Conservation (phyloP, 35 echinoderm and acorn worm species). For the Ophioderma brevispina region DNA sequence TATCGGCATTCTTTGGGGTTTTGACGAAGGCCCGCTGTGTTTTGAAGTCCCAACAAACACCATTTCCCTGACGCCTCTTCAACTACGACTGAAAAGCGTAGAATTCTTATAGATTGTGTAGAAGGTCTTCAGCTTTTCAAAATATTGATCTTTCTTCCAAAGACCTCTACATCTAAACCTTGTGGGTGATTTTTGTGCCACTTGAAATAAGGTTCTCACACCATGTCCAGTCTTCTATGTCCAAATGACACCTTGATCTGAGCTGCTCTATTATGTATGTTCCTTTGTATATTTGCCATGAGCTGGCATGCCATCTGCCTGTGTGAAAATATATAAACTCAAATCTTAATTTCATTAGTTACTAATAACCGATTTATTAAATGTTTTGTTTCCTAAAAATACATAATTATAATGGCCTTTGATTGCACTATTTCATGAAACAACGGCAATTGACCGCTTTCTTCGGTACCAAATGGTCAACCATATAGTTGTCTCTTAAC, state of each 20-base stretch:
- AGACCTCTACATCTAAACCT: background rate
- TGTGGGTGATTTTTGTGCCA: background rate
- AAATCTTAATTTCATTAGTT: too few relatives aligned
- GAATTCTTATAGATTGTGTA: background rate
- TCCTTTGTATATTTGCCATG: background rate
- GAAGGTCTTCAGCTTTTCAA: background rate
- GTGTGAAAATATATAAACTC: background rate
- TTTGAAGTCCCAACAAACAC: background rate
- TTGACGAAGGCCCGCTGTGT: too few relatives aligned
- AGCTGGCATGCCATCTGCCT: background rate
- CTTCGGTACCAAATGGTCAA: too few relatives aligned
- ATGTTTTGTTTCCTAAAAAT: too few relatives aligned
- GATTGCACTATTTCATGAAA: too few relatives aligned
- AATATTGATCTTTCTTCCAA: background rate
- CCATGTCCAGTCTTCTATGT: too few relatives aligned
- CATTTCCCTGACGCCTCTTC: background rate
- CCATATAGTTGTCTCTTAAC: background rate
- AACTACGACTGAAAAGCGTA: background rate
- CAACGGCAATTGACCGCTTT: too few relatives aligned
- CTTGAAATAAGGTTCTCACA: background rate
- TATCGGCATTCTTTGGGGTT: too few relatives aligned
- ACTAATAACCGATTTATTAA: too few relatives aligned
- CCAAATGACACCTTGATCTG: background rate
- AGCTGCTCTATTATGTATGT: background rate
- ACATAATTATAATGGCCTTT: too few relatives aligned